Base-by-base conservation (phyloP, 1,140 invertebrate genomes). In the Halyomorpha halys region DNA sequence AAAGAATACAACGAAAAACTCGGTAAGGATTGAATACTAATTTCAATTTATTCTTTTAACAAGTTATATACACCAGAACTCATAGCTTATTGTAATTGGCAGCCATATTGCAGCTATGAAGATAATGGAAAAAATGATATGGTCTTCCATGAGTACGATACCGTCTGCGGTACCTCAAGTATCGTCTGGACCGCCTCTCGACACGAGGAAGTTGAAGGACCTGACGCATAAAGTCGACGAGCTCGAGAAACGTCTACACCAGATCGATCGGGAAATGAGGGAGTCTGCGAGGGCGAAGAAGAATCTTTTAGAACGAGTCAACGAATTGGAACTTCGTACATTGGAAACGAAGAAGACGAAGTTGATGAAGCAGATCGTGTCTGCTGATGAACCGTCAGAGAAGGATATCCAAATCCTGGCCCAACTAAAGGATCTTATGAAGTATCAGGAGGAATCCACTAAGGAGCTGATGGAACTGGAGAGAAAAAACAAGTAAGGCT, bases 101-200 rank as follows among this genome's bases (percentile, higher is more conserved):
- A 49, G 47, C n/a, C n/a, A 13, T 49, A 49, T 49, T 49, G 47
- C 47, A 49, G 47, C 47, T 49, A 21, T 19, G 47, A 49, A 49
- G 21, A 49, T 49, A 21, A n/a, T 49, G 11, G 47, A 21, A 39
- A 8, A 39, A 13, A 39, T 39, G 34, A 39, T 39, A 8, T 13
- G 4, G 6, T 39, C 34, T 39, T 39, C 34, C 1, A 39, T 39
- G 34, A 39, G 11, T 39, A 39, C 34, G 11, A 1, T 39, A 9
- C 4, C 6, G 6, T 6, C 34, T 3, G 13, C 6, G 34, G 3
- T 8, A 4, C 34, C 34, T 39, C 11, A 6, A 9, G 6, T 8
- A 6, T 2, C 34, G 6, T 9, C 34, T 13, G 34, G 34, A 39
- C 6, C 34, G 11, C 6, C 6, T 8, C 47, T 49, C 6, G 16